Percentiles rank a stretch among this genome's conserved stretches.
These are phyloP conservation scores for Pseudopleuronectes americanus DNA, from an alignment of 2,797 vertebrate species.

Conservation along the genomic window DNA sequence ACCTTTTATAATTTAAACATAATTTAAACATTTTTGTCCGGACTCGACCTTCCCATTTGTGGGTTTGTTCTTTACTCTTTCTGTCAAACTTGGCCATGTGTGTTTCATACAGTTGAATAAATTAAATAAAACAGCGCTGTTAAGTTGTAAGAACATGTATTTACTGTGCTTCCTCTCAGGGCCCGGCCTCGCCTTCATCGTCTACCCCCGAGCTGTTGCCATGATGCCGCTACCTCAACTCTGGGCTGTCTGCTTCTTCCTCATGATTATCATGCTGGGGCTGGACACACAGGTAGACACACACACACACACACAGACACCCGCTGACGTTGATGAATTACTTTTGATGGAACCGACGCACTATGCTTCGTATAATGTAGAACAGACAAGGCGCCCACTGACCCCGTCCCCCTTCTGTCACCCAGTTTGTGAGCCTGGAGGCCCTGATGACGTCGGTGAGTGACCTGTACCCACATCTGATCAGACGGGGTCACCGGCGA, in stretches of 20 bases:
- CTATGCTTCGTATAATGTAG: background rate
- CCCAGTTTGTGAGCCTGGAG: constrained; percentile 93
- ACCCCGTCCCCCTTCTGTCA: background rate
- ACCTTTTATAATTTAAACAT: too few species aligned
- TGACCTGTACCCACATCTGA: constrained; percentile 88
- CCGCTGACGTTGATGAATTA: background rate
- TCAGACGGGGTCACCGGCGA: constrained; percentile 84
- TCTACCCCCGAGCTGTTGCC: constrained; percentile 90
- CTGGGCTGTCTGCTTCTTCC: constrained; percentile 94
- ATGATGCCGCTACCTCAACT: constrained; percentile 94
- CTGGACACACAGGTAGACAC: constrained; percentile 91
- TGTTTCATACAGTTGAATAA: background rate
- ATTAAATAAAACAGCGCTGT: too few species aligned
- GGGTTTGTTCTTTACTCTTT: too few species aligned
- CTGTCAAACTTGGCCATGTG: too few species aligned
- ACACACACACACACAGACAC: background rate
- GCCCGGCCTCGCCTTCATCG: constrained; percentile 92
- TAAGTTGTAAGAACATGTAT: too few species aligned
- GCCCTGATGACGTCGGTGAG: constrained; percentile 91
- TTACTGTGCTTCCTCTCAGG: constrained; percentile 74
- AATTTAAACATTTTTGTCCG: too few species aligned
- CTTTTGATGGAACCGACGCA: background rate
- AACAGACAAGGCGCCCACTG: background rate
- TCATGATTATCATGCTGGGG: constrained; percentile 95
- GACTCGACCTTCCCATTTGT: too few species aligned